phyloP scores from a whole-genome alignment of 2,888 invertebrate genomes.

The Troides helena region DNA sequence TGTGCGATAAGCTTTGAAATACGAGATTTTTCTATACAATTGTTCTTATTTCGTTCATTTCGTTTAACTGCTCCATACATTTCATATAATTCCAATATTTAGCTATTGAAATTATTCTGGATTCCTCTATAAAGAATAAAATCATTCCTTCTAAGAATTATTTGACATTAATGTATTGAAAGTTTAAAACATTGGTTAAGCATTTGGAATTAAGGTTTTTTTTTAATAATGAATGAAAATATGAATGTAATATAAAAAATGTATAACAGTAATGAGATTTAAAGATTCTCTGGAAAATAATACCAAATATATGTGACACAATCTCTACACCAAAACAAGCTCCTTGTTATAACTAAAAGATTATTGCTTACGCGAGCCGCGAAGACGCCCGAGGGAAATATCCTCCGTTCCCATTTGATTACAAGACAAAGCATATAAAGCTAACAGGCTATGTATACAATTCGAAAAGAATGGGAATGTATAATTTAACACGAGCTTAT shows the following conservation, averaged over 20 bases:
- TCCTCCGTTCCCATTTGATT: constrained; percentile 1
- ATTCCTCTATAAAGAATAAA: no score
- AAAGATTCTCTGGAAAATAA: no score
- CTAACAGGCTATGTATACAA: no score
- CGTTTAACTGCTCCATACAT: no score
- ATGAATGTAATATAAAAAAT: neutral
- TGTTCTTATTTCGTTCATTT: neutral
- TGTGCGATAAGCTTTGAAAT: neutral
- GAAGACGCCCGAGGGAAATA: constrained; percentile 19
- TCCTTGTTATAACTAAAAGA: constrained; percentile 10
- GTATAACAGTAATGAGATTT: neutral
- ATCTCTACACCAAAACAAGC: constrained; percentile 9
- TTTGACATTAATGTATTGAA: no score
- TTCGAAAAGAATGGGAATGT: no score
- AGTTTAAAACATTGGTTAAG: no score
- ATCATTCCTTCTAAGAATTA: no score
- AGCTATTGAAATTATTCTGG: neutral
- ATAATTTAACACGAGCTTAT: no score
- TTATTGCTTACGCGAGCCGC: neutral
- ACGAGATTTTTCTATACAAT: constrained; percentile 1
- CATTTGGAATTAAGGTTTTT: no score
- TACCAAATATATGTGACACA: neutral
- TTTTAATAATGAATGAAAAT: no score
- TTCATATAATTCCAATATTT: neutral
- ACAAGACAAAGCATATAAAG: neutral